Evolutionary conservation across 2,888 invertebrate species (phyloP), one percentile per base, ranked within the genome.

Genomic region (Glaucopsyche alexis): DNA sequence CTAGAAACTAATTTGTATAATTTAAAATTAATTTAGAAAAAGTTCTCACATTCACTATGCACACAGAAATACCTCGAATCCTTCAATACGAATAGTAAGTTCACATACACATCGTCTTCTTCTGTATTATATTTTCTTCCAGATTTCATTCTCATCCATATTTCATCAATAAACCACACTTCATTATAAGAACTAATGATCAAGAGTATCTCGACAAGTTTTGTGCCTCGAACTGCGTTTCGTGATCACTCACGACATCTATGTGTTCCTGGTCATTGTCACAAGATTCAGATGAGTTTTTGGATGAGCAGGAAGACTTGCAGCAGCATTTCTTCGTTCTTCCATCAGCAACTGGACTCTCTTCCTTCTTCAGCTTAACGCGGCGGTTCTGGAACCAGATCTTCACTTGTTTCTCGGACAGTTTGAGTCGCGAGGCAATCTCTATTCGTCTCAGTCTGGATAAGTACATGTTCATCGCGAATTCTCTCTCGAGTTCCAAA

Each of bases 321-420:
- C 92, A 92, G 76, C 93, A 93, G 74, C 91, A 91, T 74, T 88
- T 89, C 75, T 87, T 91, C 0, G 81, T 79, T 42, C 85, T 86
- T 0, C 86, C 84, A 2, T 88, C 87, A 8, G 80, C 77, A 78
- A 86, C 78, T 0, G 96, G 96, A 8, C 95, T 88, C 81, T 96
- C 96, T 78, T 98, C 98, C 82, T 98, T 98, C 94, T 98, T 98
- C 88, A 97, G 95, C 86, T 98, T 98, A 0, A 98, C 98, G 2
- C 98, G 94, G 7, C 98, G 94, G 87, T 98, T 98, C 86, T 98
- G 98, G 88, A 98, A 98, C 98, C 98, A 97, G 78, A 97, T 97
- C 87, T 97, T 98, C 77, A 98, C 98, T 91, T 98, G 98, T 83
- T 98, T 99, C 87, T 99, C 99, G 0, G 97, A 97, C 0, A 99